A percentile compares a stretch with the other conserved stretches of the same genome.
phyloP scores from a whole-genome alignment of 2,113 vertebrate genomes.

The Phalacrocorax carbo region DNA sequence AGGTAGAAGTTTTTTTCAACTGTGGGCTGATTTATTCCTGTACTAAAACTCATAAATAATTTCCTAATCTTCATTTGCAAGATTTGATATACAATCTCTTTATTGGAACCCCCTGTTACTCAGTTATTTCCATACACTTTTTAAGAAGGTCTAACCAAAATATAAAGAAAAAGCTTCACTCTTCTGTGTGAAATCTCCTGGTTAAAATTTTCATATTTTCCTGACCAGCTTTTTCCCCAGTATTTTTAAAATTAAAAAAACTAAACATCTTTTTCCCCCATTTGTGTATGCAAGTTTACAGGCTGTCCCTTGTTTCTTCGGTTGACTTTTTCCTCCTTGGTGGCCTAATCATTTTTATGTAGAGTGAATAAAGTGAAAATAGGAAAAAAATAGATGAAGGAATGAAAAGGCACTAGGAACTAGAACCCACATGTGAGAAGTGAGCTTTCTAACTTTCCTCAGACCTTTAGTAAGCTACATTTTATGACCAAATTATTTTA shows the following conservation, averaged over 20 bases:
- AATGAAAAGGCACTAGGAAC: background rate
- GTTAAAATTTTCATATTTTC: background rate
- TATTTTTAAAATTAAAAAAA: background rate
- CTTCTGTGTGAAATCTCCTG: background rate
- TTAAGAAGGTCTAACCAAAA: background rate
- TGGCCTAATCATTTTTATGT: background rate
- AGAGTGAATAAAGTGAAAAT: background rate
- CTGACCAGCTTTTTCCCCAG: accelerated
- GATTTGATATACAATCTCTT: background rate
- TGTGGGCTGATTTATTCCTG: background rate
- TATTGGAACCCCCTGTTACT: background rate
- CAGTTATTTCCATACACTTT: background rate
- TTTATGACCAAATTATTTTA: background rate
- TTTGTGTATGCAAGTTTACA: background rate
- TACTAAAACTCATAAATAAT: background rate
- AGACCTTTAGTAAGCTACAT: background rate
- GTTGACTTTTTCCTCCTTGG: accelerated
- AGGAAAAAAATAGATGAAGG: background rate
- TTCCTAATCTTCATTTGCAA: background rate
- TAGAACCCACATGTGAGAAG: accelerated
- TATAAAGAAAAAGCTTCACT: background rate
- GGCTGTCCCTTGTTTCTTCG: accelerated
- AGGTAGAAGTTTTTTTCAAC: background rate
- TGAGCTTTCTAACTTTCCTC: background rate
- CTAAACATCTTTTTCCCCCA: accelerated